Evolutionary conservation across 2,888 invertebrate species (phyloP).

Genomic region (Lasioglossum oenotherae): DNA sequence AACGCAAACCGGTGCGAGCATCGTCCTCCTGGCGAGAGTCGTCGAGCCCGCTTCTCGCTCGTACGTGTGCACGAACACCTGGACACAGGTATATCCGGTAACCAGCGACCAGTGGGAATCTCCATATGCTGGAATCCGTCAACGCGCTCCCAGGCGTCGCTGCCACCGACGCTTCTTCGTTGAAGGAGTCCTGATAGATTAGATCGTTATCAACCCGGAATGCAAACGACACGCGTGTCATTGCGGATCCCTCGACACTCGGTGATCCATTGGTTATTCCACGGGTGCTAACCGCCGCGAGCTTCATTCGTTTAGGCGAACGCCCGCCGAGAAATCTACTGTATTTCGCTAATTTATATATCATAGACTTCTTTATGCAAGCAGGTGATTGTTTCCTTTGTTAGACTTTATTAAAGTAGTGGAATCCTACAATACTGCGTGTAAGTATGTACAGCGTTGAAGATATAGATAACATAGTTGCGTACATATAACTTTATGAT

Average conservation of each 20-base stretch:
- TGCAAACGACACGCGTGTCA: slow-evolving; percentile 36
- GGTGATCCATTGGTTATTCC: slow-evolving; percentile 39
- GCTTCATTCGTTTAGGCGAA: slow-evolving; percentile 16
- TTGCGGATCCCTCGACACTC: slow-evolving; percentile 31
- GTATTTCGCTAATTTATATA: neutral
- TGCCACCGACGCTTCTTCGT: slow-evolving; percentile 28
- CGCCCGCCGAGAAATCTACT: neutral
- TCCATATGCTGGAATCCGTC: slow-evolving; percentile 54
- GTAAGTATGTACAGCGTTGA: too few relatives aligned
- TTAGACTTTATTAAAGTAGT: too few relatives aligned
- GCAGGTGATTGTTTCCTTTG: neutral
- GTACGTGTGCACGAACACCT: slow-evolving; percentile 20
- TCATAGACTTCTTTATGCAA: neutral
- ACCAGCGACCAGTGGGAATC: slow-evolving; percentile 44
- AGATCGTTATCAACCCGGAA: slow-evolving; percentile 48
- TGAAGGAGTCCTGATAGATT: slow-evolving; percentile 41
- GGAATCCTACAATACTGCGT: too few relatives aligned
- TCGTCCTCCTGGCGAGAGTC: slow-evolving; percentile 18
- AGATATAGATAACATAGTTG: too few relatives aligned
- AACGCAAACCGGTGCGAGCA: slow-evolving; percentile 49
- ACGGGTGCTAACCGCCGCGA: neutral
- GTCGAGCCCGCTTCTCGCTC: neutral
- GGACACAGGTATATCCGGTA: slow-evolving; percentile 41
- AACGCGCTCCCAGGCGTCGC: slow-evolving; percentile 28
- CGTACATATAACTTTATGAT: too few relatives aligned